Percentiles rank a stretch among this genome's conserved stretches.
Conservation (phyloP, 2,113 vertebrate genomes). For the Oryzias javanicus region DNA sequence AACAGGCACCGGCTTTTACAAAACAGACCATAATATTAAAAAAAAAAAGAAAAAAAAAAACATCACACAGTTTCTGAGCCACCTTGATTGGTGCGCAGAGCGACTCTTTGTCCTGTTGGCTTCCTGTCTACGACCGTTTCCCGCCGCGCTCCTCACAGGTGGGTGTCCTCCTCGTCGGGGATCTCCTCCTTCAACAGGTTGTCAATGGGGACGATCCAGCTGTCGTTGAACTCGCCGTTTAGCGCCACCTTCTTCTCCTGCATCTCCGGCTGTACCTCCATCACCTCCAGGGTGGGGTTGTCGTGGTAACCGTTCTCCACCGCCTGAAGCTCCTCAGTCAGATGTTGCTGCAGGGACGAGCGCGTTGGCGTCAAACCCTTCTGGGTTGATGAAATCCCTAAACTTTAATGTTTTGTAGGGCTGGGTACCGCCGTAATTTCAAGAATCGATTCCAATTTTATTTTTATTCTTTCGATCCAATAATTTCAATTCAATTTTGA, state of each 20-base stretch:
- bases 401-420: too few relatives aligned
- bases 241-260: slow-evolving; percentile 89
- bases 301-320: slow-evolving; percentile 98
- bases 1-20: too few relatives aligned
- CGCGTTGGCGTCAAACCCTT: too few relatives aligned
- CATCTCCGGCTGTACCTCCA: slow-evolving; percentile 94
- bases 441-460: too few relatives aligned
- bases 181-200: slow-evolving; percentile 88
- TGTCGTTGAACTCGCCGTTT: slow-evolving; percentile 91
- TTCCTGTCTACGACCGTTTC: not conserved
- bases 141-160: slow-evolving; percentile 78
- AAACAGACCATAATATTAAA: too few relatives aligned
- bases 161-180: slow-evolving; percentile 92
- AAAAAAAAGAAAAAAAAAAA: too few relatives aligned
- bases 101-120: too few relatives aligned
- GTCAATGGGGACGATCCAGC: slow-evolving; percentile 95
- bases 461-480: too few relatives aligned
- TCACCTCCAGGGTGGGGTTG: slow-evolving; percentile 96
- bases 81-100: not conserved
- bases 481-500: too few relatives aligned
- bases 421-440: too few relatives aligned
- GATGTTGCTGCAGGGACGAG: slow-evolving; percentile 79
- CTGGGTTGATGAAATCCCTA: too few relatives aligned
- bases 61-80: too few relatives aligned
- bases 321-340: slow-evolving; percentile 94